Base-by-base conservation (phyloP, 53 echinoderm and acorn worm species). In the Echinarachnius parma region DNA sequence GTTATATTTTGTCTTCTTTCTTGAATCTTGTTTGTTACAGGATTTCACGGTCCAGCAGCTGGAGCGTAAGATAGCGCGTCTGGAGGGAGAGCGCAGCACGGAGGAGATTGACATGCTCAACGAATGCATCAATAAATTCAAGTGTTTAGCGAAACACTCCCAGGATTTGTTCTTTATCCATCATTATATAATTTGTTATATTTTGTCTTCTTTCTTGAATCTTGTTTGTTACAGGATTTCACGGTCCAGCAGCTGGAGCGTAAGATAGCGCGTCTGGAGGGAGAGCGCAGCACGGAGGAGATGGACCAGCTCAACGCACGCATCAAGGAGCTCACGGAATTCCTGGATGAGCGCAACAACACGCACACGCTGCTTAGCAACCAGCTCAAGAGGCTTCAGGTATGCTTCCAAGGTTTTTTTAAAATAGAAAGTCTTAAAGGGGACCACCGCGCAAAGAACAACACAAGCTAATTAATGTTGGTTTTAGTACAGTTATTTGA, bases 21-120 rank as follows among this genome's bases (percentile, higher is more conserved):
- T n/a, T n/a, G n/a, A n/a, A n/a, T n/a, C n/a, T n/a, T n/a, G n/a
- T n/a, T n/a, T n/a, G n/a, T 28, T 34, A 18, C 80, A 94, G 90
- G 96, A 95, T 80, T 95, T 95, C 70, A 86, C 86, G 13, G 81
- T 95, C 9, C 96, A 95, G 76, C 96, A 95, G 72, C 59, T 95
- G 46, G 96, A 95, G 79, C 77, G 96, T 10, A 91, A 91, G 56
- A 95, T 95, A 27, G 87, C 96, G 23, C 84, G 96, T 15, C 61
- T 95, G 42, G 90, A 95, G 57, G 96, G 96, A 19, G 96, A 95
- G 61, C 45, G 90, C 5, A 91, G 96, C 77, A 95, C 96, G 2
- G 96, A 95, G 64, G 96, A 95, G 77, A 87, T 95, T 87, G 96
- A 95, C 46, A 78, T 77, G 54, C 87, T 95, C 25, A 95, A 95